phyloP scores from a whole-genome alignment of 2,113 vertebrate genomes.

The Hymenochirus boettgeri region DNA sequence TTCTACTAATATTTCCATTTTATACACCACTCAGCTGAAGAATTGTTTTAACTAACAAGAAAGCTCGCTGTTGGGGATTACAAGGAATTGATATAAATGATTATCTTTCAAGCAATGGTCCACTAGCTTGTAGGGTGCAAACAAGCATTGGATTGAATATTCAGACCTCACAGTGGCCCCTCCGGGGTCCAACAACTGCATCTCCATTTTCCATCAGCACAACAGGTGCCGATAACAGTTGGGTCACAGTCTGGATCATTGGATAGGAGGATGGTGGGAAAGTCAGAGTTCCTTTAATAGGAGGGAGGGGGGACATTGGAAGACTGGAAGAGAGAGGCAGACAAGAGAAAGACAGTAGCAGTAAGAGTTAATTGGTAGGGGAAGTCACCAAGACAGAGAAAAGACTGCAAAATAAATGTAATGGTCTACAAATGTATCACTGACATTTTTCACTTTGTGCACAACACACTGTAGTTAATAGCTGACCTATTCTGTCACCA shows the following conservation, averaged over 20 bases:
- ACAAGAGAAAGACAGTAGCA: neutral
- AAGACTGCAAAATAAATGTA: too few relatives aligned
- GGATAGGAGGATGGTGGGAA: conserved; percentile 11
- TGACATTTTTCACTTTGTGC: too few relatives aligned
- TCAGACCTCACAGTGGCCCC: neutral
- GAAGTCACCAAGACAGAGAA: too few relatives aligned
- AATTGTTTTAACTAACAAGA: conserved; percentile 21
- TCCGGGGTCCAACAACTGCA: neutral
- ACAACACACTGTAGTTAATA: too few relatives aligned
- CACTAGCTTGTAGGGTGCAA: neutral
- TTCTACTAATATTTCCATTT: conserved; percentile 22
- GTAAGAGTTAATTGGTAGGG: too few relatives aligned
- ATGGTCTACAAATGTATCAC: too few relatives aligned
- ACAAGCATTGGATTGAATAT: neutral
- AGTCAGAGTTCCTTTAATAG: neutral
- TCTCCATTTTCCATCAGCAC: neutral
- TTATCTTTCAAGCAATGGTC: neutral
- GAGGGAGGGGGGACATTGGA: neutral
- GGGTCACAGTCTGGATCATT: conserved; percentile 26
- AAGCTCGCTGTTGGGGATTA: conserved; percentile 25
- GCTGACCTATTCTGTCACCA: too few relatives aligned
- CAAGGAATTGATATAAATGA: neutral
- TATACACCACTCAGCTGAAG: conserved; percentile 14
- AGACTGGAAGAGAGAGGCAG: neutral
- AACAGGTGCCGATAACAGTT: conserved; percentile 37